A percentile compares a stretch with the other conserved stretches of the same genome.
Evolutionary conservation across 2,888 invertebrate genomes (phyloP).

Genomic region (Philonicus albiceps): DNA sequence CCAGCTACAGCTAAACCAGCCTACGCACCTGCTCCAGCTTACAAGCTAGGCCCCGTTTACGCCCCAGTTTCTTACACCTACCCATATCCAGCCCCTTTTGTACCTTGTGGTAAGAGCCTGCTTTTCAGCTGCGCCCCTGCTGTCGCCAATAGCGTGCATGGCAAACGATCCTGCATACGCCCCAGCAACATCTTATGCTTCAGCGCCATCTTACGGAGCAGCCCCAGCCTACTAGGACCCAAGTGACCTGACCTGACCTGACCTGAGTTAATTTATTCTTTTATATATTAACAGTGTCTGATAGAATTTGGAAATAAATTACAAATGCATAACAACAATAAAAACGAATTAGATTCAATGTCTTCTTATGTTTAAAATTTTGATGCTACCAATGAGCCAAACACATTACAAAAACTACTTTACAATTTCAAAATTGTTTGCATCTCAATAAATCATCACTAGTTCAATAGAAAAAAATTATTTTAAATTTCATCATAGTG

Average conservation of each 20-base stretch:
- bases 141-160: constrained; percentile 35
- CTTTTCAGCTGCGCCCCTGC: constrained; percentile 40
- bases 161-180: neutral
- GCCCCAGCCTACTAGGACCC: neutral
- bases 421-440: neutral
- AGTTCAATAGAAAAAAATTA: neutral
- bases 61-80: neutral
- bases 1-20: neutral
- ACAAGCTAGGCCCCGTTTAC: neutral
- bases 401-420: neutral
- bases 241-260: neutral
- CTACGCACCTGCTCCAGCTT: neutral
- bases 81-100: constrained; percentile 13
- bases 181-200: neutral
- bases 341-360: no score
- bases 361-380: neutral
- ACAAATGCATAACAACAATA: no score
- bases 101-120: constrained; percentile 35
- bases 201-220: neutral
- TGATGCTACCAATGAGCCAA: neutral
- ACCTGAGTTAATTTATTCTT: neutral
- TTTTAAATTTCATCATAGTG: neutral
- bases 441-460: neutral
- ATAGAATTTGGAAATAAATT: neutral
- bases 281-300: neutral